Base-by-base conservation (phyloP, 2,888 invertebrate genomes). In the Sminthurides aquaticus region DNA sequence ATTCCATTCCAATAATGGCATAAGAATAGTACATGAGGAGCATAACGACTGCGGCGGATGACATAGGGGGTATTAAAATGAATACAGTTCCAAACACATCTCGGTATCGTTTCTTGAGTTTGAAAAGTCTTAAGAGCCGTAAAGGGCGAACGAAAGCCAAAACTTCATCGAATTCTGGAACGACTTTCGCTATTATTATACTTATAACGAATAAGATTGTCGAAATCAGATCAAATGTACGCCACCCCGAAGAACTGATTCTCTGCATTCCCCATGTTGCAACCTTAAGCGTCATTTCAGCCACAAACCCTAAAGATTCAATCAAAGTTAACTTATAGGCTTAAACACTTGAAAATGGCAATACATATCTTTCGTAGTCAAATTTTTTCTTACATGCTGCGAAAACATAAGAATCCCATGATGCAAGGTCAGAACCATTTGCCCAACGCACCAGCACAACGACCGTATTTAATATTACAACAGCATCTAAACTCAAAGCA, bases 1-100 rank as follows among this genome's bases (percentile, higher is more conserved):
- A 79, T 78, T 92, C 93, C 91, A 92, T 92, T 60, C 91, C 92
- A 76, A 92, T 85, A 72, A 93, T 89, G 2, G 91, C 90, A 80
- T 91, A 92, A 81, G 89, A 90, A 79, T 90, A 93, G 78, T 91
- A 92, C 79, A 91, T 61, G 18, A 72, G 65, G 3, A 71, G 57
- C 20, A 72, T 71, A 0, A 71, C 71, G 15, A 67, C 61, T 3
- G 69, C 87, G 0, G 91, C 88, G 0, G 90, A 90, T 59, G 87
- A 85, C 86, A 92, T 88, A 24, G 90, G 81, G n/a, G 90, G 89
- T 0, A 88, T 84, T 48, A 92, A 80, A 68, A 91, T 84, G 27
- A 90, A 89, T 59, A 91, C 80, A 0, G 91, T 90, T 0, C 67
- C 65, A 60, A 67, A 65, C 11, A 64, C 61, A 60, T 64, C 61